Conservation (phyloP, 2,888 invertebrate species). For the Dryadula phaetusa region DNA sequence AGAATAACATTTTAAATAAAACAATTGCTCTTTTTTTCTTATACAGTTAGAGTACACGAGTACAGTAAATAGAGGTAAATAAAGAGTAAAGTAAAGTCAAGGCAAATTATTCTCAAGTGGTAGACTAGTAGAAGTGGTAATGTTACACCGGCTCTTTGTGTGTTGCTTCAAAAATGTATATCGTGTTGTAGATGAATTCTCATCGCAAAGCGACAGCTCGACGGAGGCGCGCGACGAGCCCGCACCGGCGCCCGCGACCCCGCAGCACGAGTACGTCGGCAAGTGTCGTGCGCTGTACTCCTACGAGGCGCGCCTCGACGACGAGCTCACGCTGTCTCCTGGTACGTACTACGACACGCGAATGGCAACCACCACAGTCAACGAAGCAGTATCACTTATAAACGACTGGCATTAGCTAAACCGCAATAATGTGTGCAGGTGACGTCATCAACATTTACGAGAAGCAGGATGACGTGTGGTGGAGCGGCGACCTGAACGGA, state of each 20-base stretch:
- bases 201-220: conserved; percentile 88
- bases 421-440: conserved; percentile 85
- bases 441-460: conserved; percentile 94
- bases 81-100: too few species aligned
- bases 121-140: too few species aligned
- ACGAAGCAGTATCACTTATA: neutral
- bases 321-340: conserved; percentile 91
- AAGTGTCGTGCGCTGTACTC: conserved; percentile 94
- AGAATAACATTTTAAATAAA: too few species aligned
- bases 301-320: conserved; percentile 93
- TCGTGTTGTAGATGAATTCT: conserved; percentile 88
- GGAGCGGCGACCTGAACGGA: conserved; percentile 95
- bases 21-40: too few species aligned
- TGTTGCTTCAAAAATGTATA: neutral
- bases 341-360: too few species aligned
- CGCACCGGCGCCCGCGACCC: conserved; percentile 63
- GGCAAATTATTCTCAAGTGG: too few species aligned
- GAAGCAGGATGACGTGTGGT: conserved; percentile 97
- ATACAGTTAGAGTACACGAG: too few species aligned
- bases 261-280: conserved; percentile 77
- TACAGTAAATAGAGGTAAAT: too few species aligned
- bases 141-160: too few species aligned
- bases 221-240: conserved; percentile 79
- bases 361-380: too few species aligned
- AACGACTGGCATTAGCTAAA: too few species aligned